Base-by-base conservation (phyloP, 2,888 invertebrate species). In the Colletes collaris region DNA sequence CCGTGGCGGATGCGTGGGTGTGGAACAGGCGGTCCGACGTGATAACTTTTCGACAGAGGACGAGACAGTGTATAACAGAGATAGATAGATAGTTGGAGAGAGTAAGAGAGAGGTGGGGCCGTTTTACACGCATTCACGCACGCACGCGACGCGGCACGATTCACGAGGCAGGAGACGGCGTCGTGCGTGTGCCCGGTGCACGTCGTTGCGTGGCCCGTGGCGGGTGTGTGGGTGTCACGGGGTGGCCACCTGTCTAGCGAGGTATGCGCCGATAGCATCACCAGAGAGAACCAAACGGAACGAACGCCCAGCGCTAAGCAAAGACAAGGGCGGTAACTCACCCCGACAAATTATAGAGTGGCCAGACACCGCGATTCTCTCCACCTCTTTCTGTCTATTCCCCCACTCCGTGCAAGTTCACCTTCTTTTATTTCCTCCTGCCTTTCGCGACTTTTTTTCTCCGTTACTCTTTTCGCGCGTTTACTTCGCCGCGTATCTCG, bases 231-330 rank as follows among this genome's bases (percentile, higher is more conserved):
- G 90, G 91, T 91, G 92, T 90, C 90, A 84, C 89, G 87, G 91
- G 90, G 91, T 91, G 92, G 91, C 91, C 92, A 92, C 92, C 92
- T 92, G 92, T 92, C 91, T 90, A 89, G 90, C 89, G 84, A 90
- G 91, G 92, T 92, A 92, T 92, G 91, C 89, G 88, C 90, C 89
- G 92, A 92, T 92, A 92, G 85, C 89, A 92, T 92, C 92, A 88
- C 86, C 83, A 84, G 86, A 73, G 76, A 85, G 86, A 87, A 79
- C 82, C 85, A 80, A 85, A 86, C 76, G 75, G 88, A 90, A 90
- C 90, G 90, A 90, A 92, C 90, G 91, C 88, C 90, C 91, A 90
- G 82, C 88, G 89, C 88, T 92, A 89, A 91, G 91, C 90, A 91
- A 90, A 90, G 91, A 91, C 92, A 91, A 91, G 89, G 89, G 89